These are phyloP conservation scores for Hestina assimilis DNA, from an alignment of 1,140 invertebrate species.

Conservation along the genomic window DNA sequence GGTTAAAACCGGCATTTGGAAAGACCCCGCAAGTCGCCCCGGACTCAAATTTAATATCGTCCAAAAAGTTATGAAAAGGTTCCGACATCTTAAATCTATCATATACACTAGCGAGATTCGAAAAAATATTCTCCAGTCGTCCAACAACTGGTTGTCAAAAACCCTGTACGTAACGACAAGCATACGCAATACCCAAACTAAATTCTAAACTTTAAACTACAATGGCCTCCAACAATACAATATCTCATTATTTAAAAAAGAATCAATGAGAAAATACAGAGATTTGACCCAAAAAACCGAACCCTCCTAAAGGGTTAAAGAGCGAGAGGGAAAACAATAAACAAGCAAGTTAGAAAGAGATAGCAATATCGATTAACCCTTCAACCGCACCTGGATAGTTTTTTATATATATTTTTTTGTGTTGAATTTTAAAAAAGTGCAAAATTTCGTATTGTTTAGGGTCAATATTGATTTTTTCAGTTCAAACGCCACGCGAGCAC, in stretches of 20 bases:
- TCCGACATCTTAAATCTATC: too few species aligned
- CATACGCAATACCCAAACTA: slow-evolving; percentile 21
- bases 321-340: slow-evolving; percentile 41
- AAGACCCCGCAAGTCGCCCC: too few species aligned
- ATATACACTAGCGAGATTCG: too few species aligned
- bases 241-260: slow-evolving; percentile 65
- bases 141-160: too few species aligned
- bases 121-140: too few species aligned
- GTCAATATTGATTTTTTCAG: slow-evolving; percentile 73
- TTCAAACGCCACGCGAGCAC: slow-evolving; percentile 39
- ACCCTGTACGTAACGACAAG: too few species aligned
- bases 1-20: too few species aligned
- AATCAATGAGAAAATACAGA: slow-evolving; percentile 66
- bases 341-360: slow-evolving; percentile 37
- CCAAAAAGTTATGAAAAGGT: too few species aligned
- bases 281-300: slow-evolving; percentile 70
- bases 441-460: slow-evolving; percentile 62
- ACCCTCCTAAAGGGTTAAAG: slow-evolving; percentile 62
- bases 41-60: too few species aligned
- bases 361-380: slow-evolving; percentile 47
- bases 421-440: slow-evolving; percentile 70
- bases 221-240: slow-evolving; percentile 60
- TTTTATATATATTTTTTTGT: slow-evolving; percentile 52
- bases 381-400: slow-evolving; percentile 66
- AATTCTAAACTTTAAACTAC: slow-evolving; percentile 51